These are phyloP conservation scores for Drosophila pallidifrons DNA, from an alignment of 1,140 invertebrate genomes.

Conservation along the genomic window DNA sequence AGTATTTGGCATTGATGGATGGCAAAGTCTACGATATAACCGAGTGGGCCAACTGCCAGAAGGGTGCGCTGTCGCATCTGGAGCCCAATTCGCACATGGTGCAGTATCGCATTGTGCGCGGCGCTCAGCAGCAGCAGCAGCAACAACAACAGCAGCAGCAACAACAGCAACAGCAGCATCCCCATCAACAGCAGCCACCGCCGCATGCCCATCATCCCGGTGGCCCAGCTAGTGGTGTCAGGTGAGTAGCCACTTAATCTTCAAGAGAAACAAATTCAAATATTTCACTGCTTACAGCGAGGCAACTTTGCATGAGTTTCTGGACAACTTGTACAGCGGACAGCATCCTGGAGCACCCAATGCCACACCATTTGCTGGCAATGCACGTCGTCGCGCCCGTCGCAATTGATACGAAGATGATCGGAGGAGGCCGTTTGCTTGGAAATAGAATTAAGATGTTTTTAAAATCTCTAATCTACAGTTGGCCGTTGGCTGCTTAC, in stretches of 20 bases:
- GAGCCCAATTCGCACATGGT: constrained; percentile 95
- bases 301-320: constrained; percentile 79
- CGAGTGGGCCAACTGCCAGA: constrained; percentile 97
- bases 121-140: constrained; percentile 87
- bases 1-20: constrained; percentile 99
- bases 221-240: constrained; percentile 58
- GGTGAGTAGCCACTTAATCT: constrained; percentile 34
- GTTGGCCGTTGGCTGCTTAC: constrained; percentile 47
- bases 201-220: constrained; percentile 64
- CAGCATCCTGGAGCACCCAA: constrained; percentile 78
- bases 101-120: constrained; percentile 95
- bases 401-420: constrained; percentile 63
- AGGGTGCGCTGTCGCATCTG: constrained; percentile 91
- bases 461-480: constrained; percentile 76
- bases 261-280: background rate
- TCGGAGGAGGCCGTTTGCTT: background rate
- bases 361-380: constrained; percentile 58
- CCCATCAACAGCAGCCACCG: constrained; percentile 64
- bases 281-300: constrained; percentile 59
- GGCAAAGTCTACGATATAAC: constrained; percentile 97
- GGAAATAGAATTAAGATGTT: constrained; percentile 64
- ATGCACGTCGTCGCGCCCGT: constrained; percentile 71
- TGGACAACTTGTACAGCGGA: constrained; percentile 84
- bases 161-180: constrained; percentile 60
- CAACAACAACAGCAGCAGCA: constrained; percentile 73